Percentiles rank a stretch among this genome's conserved stretches.
Conservation (phyloP, 2,797 vertebrate species). For the Monodelphis domestica region DNA sequence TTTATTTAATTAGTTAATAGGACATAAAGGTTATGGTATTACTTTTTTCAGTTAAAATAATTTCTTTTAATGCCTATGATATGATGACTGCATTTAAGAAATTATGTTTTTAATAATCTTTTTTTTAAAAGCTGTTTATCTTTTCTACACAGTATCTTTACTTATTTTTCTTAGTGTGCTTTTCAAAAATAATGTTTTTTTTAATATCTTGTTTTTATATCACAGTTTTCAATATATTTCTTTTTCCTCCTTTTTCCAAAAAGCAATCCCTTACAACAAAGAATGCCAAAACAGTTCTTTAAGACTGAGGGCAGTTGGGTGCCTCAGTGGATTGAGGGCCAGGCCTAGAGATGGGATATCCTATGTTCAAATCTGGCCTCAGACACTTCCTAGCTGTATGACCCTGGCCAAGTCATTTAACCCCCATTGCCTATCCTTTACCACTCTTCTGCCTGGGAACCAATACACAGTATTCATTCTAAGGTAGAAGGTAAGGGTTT, state of each 20-base stretch:
- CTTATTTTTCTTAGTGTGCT: background rate
- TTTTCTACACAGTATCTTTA: background rate
- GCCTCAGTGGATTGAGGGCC: no score
- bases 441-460: no score
- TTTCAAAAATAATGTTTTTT: background rate
- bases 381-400: no score
- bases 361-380: no score
- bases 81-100: background rate
- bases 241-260: background rate
- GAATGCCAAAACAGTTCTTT: background rate
- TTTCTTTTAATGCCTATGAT: background rate
- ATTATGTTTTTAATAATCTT: fast-evolving
- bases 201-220: background rate
- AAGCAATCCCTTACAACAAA: background rate
- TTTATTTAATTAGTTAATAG: no score
- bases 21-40: background rate
- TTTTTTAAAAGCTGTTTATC: background rate
- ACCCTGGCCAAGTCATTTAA: no score
- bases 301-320: background rate
- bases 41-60: background rate
- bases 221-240: background rate
- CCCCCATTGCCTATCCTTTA: no score
- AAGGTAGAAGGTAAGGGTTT: no score
- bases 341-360: no score
- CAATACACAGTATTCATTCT: no score